Conservation (phyloP, 2,797 vertebrate genomes). For the Euphonia xanthogaster region DNA sequence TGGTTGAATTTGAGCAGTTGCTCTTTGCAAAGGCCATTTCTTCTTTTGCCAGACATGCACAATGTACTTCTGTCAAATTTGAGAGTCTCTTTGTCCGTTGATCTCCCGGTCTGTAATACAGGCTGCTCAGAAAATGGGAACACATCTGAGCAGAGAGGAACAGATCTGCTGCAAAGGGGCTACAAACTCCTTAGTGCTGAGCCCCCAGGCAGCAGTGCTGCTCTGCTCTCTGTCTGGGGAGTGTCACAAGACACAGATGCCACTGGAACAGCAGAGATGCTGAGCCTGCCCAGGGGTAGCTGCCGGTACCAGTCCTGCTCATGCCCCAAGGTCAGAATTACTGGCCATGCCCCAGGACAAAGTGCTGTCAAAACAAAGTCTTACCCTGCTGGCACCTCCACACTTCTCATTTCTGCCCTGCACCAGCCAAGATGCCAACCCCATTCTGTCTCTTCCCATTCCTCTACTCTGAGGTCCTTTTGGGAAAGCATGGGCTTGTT, state of each 20-base stretch:
- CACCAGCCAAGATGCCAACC: background rate
- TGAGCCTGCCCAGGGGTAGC: background rate
- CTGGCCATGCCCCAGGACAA: background rate
- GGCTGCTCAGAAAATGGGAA: background rate
- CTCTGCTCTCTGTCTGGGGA: background rate
- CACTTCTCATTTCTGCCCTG: background rate
- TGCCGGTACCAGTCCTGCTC: background rate
- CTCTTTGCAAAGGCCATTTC: background rate
- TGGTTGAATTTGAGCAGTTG: background rate
- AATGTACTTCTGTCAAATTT: background rate
- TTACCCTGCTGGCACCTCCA: background rate
- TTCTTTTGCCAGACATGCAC: background rate
- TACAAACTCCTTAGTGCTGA: background rate
- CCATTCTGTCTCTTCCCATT: background rate
- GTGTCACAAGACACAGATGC: background rate
- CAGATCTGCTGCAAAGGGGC: background rate
- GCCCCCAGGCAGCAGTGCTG: background rate
- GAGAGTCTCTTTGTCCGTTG: background rate
- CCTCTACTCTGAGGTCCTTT: background rate
- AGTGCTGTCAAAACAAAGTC: background rate
- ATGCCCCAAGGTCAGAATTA: accelerated
- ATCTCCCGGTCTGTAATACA: background rate
- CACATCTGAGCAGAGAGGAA: background rate
- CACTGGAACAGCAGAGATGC: background rate
- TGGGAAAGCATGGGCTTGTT: background rate